Evolutionary conservation across 2,113 vertebrate species (phyloP), one percentile per base, ranked within the genome.

Genomic region (Petrocephalus microphthalmus): DNA sequence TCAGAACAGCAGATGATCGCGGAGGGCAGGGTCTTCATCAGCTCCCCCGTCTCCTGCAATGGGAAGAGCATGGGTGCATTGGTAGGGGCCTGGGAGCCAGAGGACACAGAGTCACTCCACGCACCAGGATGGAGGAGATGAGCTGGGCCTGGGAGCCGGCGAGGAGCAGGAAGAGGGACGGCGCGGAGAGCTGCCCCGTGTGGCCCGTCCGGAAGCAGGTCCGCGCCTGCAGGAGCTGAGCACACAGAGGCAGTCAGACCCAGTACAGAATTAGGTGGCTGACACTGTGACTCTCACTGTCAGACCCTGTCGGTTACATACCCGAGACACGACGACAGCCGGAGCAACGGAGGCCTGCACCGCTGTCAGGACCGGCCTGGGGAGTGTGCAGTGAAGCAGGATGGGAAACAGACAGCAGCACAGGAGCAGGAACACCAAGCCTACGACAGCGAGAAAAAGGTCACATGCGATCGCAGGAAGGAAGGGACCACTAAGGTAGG

Each of bases 171-270:
- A 95, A 90, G 85, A 95, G 91, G 0, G 96, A 96, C 88, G 96
- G 22, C 0, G 93, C 92, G 1, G 97, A 97, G 0, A 97, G 94
- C 60, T 97, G 96, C 1, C 97, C 97, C 0, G 96, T 97, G 94
- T 95, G 93, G 0, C 96, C 94, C 0, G 93, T 96, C 13, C 0
- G 87, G 89, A 95, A 94, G 94, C 97, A 97, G 3, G 94, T 94
- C 85, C 90, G 49, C 2, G 92, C 94, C 91, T 97, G 97, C 7
- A 96, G 85, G 74, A 95, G 91, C 97, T 97, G 92, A 45, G 37
- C 17, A 47, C 15, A 0, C 51, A 84, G 87, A 90, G 74, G 19
- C 29, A 81, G 45, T 49, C 45, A 45, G 81, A 11, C n/a, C 37
- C 37, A 83, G 11, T 49, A 49, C 2, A n/a, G 49, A 20, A 11